phyloP scores from a whole-genome alignment of 1,140 invertebrate species.

The Steinernema khuongi region DNA sequence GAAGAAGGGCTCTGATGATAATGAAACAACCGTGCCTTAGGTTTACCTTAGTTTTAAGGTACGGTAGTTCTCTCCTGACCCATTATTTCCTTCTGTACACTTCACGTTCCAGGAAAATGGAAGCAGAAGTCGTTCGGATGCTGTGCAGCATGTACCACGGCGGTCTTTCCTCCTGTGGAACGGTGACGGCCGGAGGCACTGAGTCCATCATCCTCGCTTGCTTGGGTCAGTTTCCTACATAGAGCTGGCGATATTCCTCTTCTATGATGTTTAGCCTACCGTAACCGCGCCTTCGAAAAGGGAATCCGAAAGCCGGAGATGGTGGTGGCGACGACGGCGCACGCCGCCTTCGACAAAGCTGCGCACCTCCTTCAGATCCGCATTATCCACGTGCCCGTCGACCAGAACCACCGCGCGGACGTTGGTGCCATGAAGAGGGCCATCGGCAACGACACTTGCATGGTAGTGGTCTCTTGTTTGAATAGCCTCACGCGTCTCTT shows the following conservation, averaged over 20 bases:
- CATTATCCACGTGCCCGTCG: conserved; percentile 73
- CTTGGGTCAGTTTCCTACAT: conserved; percentile 62
- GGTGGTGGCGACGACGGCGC: conserved; percentile 78
- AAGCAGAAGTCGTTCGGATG: conserved; percentile 90
- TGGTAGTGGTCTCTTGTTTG: conserved; percentile 65
- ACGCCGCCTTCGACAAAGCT: conserved; percentile 94
- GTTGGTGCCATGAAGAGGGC: conserved; percentile 73
- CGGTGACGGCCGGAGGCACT: conserved; percentile 65
- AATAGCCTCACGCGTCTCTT: conserved; percentile 6
- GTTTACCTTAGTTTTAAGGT: too few relatives aligned
- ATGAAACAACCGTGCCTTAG: too few relatives aligned
- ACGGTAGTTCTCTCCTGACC: too few relatives aligned
- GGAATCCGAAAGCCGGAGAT: conserved; percentile 85
- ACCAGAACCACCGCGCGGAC: conserved; percentile 68
- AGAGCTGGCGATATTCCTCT: conserved; percentile 93
- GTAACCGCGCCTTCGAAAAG: conserved; percentile 74
- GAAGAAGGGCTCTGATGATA: not conserved
- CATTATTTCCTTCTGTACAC: too few relatives aligned
- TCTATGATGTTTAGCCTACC: conserved; percentile 87
- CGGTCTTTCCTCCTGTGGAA: conserved; percentile 74
- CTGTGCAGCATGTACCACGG: conserved; percentile 80
- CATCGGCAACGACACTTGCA: conserved; percentile 79
- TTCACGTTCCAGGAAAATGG: conserved; percentile 94
- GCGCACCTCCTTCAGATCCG: conserved; percentile 78
- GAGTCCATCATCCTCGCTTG: conserved; percentile 55